Conservation (phyloP, 2,888 invertebrate species). For the Caenorhabditis becei region DNA sequence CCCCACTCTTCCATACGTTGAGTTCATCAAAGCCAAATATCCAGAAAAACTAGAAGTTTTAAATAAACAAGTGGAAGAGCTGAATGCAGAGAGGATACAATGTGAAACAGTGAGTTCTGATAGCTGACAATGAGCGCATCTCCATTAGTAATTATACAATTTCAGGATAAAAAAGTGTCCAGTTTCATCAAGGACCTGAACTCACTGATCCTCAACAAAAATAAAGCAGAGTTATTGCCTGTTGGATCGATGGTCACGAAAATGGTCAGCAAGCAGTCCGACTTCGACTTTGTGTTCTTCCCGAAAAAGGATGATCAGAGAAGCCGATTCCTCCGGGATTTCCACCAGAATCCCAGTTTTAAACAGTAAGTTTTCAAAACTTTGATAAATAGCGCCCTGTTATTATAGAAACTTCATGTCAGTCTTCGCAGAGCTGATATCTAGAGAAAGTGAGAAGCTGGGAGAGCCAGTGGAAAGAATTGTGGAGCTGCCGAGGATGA, state of each 20-base stretch:
- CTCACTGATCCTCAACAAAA: slow-evolving; percentile 41
- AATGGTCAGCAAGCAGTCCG: slow-evolving; percentile 55
- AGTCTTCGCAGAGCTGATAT: slow-evolving; percentile 48
- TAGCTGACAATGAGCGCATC: too few species aligned
- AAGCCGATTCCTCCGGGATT: slow-evolving; percentile 62
- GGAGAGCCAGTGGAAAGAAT: slow-evolving; percentile 55
- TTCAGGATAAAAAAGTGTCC: slow-evolving; percentile 24
- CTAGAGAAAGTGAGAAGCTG: slow-evolving; percentile 55
- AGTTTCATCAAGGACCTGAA: slow-evolving; percentile 38
- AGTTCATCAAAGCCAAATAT: slow-evolving; percentile 43
- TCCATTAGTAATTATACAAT: too few species aligned
- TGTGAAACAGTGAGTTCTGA: slow-evolving; percentile 16
- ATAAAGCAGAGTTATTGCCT: slow-evolving; percentile 32
- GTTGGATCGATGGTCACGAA: slow-evolving; percentile 63
- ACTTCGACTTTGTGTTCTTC: slow-evolving; percentile 59
- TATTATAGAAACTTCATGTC: slow-evolving; percentile 57
- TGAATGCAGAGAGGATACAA: slow-evolving; percentile 32
- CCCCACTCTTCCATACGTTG: slow-evolving; percentile 30
- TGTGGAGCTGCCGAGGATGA: slow-evolving; percentile 53
- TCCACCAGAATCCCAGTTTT: slow-evolving; percentile 66
- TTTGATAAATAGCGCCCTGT: neutral
- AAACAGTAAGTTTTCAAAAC: slow-evolving; percentile 51
- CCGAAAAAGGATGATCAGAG: slow-evolving; percentile 39
- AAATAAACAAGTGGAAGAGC: slow-evolving; percentile 27
- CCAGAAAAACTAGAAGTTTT: slow-evolving; percentile 37